Evolutionary conservation across 2,888 invertebrate species (phyloP), one percentile per base, ranked within the genome.

Genomic region (Trachelus troglodyta): DNA sequence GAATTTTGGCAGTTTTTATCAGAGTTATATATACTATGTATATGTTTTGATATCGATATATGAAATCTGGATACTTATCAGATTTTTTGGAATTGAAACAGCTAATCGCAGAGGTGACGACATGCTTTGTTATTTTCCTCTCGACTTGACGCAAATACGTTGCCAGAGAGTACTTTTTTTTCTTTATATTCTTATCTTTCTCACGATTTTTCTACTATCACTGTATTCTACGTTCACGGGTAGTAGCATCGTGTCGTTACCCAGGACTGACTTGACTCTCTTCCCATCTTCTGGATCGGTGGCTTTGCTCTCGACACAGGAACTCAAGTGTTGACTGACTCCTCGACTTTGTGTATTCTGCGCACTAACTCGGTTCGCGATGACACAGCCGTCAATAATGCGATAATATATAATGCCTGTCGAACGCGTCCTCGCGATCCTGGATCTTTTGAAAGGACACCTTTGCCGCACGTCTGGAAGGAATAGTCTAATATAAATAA

Each of bases 341-440:
- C 86, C 85, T 85, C 83, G 86, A 87, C 85, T 83, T 81, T 85
- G 85, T 87, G 81, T 86, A 84, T 75, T 77, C 83, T 74, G 76
- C 74, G 74, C 34, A 35, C 30, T 35, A 85, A 83, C 84, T 79
- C 40, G 74, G 75, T 77, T 78, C 79, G 77, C 80, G 81, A 84
- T 76, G 79, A 40, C 69, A 78, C 77, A 79, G 76, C 79, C 82
- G 81, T 76, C 81, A 79, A 79, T 79, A 83, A 81, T 82, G 84
- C 79, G 82, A 85, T 86, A 87, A 86, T 88, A 86, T 86, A 85
- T 85, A 84, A 85, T 86, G 84, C 85, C 83, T 87, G 86, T 86
- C 76, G 79, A 35, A 71, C 15, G 71, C 31, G 34, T 71, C 71
- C 31, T 71, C 30, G 31, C 31, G 34, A 34, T 71, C 71, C 12